These are phyloP conservation scores for Sinocyclocheilus rhinocerous DNA, from an alignment of 2,113 vertebrate species.

Conservation along the genomic window DNA sequence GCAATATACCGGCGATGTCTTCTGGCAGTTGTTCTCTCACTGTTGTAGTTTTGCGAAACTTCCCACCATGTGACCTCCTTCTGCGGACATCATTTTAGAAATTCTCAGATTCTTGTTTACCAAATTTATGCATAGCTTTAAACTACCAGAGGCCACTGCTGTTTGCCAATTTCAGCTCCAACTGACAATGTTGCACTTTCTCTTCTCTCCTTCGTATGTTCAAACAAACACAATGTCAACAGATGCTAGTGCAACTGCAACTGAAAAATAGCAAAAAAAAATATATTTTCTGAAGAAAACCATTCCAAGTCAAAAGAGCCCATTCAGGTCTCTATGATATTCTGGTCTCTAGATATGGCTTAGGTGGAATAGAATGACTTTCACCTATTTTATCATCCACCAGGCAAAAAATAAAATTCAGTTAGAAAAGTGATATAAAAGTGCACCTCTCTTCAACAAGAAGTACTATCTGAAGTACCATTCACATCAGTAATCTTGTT, in stretches of 20 bases:
- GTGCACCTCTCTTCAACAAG: neutral
- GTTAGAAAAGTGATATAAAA: neutral
- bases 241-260: neutral
- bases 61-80: neutral
- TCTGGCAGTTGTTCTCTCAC: neutral
- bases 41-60: neutral
- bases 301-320: neutral
- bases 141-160: neutral
- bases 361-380: neutral
- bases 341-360: neutral
- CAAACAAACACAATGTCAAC: neutral
- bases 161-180: conserved; percentile 5
- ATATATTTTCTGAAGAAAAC: neutral
- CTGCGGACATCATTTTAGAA: neutral
- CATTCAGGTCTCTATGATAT: neutral
- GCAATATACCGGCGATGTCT: neutral
- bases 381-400: neutral
- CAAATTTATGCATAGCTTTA: neutral
- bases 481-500: neutral
- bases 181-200: neutral
- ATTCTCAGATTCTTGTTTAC: neutral
- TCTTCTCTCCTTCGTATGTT: neutral
- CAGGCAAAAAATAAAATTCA: neutral
- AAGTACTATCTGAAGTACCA: neutral
- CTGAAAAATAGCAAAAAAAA: neutral